Evolutionary conservation across 2,888 invertebrate genomes (phyloP).

Genomic region (Ganaspis brasiliensis): DNA sequence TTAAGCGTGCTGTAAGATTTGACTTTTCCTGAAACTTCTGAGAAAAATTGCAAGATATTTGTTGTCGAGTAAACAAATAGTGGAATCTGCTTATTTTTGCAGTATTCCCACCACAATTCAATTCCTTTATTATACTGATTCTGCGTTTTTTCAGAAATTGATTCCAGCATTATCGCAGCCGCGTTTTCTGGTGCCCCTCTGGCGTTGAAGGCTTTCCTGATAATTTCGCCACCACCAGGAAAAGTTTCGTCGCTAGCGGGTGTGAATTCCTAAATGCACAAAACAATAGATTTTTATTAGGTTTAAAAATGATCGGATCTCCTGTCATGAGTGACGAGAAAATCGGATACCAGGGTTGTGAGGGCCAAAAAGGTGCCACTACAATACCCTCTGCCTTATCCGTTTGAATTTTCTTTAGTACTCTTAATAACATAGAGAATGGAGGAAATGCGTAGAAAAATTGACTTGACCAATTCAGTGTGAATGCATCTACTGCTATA

Average conservation of each 20-base stretch:
- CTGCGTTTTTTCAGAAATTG: conserved; percentile 47
- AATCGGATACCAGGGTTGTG: no score
- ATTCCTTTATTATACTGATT: conserved; percentile 53
- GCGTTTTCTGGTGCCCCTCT: conserved; percentile 29
- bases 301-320: conserved; percentile 48
- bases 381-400: no score
- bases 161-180: conserved; percentile 39
- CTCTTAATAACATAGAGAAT: no score
- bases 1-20: conserved; percentile 53
- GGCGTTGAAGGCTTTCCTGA: conserved; percentile 25
- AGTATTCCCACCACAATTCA: conserved; percentile 44
- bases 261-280: conserved; percentile 60
- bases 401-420: no score
- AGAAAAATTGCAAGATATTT: not conserved
- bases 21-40: conserved; percentile 5
- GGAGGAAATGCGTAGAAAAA: no score
- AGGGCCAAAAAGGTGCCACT: no score
- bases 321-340: no score
- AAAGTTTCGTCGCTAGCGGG: conserved; percentile 39
- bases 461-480: no score
- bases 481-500: no score
- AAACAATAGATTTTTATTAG: conserved; percentile 53
- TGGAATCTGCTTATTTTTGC: conserved; percentile 10
- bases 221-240: conserved; percentile 43
- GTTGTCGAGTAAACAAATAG: not conserved